Percentiles rank a stretch among this genome's conserved stretches.
These are phyloP conservation scores for Collichthys lucidus DNA, from an alignment of 2,113 vertebrate species.

Conservation along the genomic window DNA sequence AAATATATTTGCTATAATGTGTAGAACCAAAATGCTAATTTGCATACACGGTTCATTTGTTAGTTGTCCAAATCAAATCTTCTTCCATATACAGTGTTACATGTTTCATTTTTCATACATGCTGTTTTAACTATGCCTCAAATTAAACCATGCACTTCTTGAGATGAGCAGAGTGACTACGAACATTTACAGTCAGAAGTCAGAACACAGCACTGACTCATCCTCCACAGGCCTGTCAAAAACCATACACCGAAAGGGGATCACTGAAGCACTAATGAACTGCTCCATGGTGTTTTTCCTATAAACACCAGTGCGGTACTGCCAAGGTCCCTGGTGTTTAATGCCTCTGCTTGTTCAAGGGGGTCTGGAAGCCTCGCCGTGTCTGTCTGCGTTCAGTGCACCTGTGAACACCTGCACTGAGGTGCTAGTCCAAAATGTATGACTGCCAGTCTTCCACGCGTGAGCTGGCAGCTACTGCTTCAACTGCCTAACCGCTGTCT, in stretches of 20 bases:
- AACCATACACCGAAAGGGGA: neutral
- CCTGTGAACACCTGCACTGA: constrained; percentile 85
- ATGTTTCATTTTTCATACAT: neutral
- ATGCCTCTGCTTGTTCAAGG: constrained; percentile 77
- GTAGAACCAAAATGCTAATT: too few species aligned
- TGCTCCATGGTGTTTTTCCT: constrained; percentile 26
- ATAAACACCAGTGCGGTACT: constrained; percentile 47
- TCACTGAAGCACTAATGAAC: constrained; percentile 33
- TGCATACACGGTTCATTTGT: too few species aligned
- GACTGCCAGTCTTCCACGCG: neutral
- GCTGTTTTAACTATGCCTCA: neutral
- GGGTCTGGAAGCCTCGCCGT: constrained; percentile 75
- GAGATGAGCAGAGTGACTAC: neutral
- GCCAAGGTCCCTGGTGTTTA: constrained; percentile 63
- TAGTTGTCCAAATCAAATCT: neutral
- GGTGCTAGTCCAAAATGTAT: constrained; percentile 58
- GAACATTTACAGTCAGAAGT: neutral
- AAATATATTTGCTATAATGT: too few species aligned
- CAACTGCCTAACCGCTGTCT: neutral
- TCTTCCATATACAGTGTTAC: neutral
- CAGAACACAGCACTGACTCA: constrained; percentile 9
- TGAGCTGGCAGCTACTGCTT: neutral
- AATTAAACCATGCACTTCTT: neutral
- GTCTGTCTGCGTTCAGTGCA: constrained; percentile 69
- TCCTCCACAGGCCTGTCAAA: constrained; percentile 5